These are phyloP conservation scores for Channa maculata DNA, from an alignment of 2,113 vertebrate genomes.

Conservation along the genomic window DNA sequence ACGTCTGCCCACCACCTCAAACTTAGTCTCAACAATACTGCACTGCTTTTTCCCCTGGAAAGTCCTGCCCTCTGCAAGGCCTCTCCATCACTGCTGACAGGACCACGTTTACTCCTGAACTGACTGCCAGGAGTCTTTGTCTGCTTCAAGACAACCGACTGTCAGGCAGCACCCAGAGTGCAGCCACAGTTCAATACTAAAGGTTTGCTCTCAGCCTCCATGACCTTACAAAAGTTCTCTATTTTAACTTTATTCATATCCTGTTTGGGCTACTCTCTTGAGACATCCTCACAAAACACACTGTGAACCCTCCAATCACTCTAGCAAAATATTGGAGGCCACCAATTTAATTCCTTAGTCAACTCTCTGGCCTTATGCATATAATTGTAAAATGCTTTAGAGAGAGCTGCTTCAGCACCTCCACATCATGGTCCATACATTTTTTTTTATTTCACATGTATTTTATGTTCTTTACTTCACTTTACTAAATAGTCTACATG, in stretches of 20 bases:
- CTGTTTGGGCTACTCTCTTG: constrained; percentile 2
- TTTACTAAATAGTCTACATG: not conserved
- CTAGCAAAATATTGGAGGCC: constrained; percentile 17
- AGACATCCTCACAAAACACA: not conserved
- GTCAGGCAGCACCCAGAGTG: constrained; percentile 47
- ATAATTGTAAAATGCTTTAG: not conserved
- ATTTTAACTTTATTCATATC: constrained; percentile 8
- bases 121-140: constrained; percentile 55
- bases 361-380: constrained; percentile 21
- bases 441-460: not conserved
- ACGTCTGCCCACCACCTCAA: constrained; percentile 56
- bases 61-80: constrained; percentile 66
- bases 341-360: constrained; percentile 1
- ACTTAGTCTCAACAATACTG: constrained; percentile 61
- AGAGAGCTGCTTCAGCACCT: not conserved
- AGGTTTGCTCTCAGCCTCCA: constrained; percentile 14
- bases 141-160: constrained; percentile 54
- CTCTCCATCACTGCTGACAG: constrained; percentile 65
- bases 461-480: not conserved
- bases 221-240: constrained; percentile 14
- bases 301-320: not conserved
- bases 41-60: constrained; percentile 52
- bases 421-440: not conserved
- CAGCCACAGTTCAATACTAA: constrained; percentile 12
- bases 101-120: constrained; percentile 48